These are phyloP conservation scores for Trinorchestia longiramus DNA, from an alignment of 1,140 invertebrate species.

Conservation along the genomic window DNA sequence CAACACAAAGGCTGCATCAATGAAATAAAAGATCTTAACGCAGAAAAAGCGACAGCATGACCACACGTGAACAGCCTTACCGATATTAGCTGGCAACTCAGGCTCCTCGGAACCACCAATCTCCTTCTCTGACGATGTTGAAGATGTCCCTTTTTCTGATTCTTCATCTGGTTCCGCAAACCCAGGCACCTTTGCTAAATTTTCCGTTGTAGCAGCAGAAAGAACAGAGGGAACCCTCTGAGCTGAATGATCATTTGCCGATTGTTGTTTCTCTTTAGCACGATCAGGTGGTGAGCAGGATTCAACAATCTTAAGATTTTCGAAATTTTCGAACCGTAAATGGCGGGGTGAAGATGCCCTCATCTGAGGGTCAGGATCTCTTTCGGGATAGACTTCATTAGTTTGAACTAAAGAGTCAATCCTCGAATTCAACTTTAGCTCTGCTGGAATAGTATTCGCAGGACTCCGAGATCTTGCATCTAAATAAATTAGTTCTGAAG, in stretches of 20 bases:
- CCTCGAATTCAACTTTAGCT: neutral
- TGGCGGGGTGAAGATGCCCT: neutral
- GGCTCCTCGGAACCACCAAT: constrained; percentile 36
- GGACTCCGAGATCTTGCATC: neutral
- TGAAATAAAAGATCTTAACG: neutral
- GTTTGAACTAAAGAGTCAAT: neutral
- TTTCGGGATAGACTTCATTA: neutral
- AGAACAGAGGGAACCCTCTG: neutral
- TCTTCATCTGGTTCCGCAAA: constrained; percentile 3
- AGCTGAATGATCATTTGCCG: neutral
- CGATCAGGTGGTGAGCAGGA: neutral
- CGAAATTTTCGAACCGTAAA: neutral
- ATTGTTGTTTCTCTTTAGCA: neutral
- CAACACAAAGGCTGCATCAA: neutral
- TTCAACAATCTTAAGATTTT: neutral
- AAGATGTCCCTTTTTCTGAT: constrained; percentile 47
- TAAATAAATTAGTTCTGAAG: neutral
- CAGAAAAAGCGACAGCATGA: neutral
- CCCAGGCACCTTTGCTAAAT: neutral
- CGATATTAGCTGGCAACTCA: constrained; percentile 10
- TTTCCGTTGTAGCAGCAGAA: neutral
- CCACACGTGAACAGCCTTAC: constrained; percentile 6
- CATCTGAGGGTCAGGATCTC: neutral
- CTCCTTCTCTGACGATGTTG: constrained; percentile 53
- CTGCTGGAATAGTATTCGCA: neutral